A percentile compares a stretch with the other conserved stretches of the same genome.
Evolutionary conservation across 2,888 invertebrate genomes (phyloP).

Genomic region (Fragum sueziense): DNA sequence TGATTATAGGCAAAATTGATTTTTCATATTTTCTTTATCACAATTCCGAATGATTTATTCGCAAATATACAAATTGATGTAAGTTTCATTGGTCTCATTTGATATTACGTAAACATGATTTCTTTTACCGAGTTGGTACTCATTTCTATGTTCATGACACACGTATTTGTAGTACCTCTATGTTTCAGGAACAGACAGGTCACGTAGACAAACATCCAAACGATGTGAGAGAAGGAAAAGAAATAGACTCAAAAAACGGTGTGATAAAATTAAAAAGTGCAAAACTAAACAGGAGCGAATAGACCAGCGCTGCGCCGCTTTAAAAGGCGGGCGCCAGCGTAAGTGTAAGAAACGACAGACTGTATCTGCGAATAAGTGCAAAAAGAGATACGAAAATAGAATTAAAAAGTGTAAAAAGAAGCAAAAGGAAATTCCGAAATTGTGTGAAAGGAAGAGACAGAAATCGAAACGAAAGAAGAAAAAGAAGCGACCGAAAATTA

Average conservation of each 20-base stretch:
- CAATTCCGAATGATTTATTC: too few relatives aligned
- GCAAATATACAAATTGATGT: too few relatives aligned
- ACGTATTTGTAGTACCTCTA: constrained; percentile 13
- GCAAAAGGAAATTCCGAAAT: constrained; percentile 15
- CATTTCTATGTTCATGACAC: neutral
- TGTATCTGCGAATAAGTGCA: constrained; percentile 32
- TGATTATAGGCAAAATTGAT: too few relatives aligned
- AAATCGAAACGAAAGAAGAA: constrained; percentile 16
- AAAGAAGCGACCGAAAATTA: neutral
- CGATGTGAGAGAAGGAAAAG: constrained; percentile 37
- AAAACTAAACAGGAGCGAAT: constrained; percentile 47
- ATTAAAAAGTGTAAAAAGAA: constrained; percentile 31
- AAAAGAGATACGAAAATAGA: constrained; percentile 43
- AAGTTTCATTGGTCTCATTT: too few relatives aligned
- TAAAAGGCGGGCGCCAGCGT: constrained; percentile 26
- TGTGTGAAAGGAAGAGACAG: constrained; percentile 19
- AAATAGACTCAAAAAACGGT: constrained; percentile 44
- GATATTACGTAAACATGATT: neutral
- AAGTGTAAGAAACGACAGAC: constrained; percentile 52
- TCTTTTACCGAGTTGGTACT: neutral
- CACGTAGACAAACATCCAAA: constrained; percentile 21
- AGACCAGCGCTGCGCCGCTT: constrained; percentile 32
- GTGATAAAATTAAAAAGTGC: constrained; percentile 49
- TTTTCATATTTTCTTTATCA: too few relatives aligned
- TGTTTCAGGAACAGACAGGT: constrained; percentile 39